Percentiles rank a stretch among this genome's conserved stretches.
Evolutionary conservation across 2,888 invertebrate genomes (phyloP).

Genomic region (Amphipyra berbera): DNA sequence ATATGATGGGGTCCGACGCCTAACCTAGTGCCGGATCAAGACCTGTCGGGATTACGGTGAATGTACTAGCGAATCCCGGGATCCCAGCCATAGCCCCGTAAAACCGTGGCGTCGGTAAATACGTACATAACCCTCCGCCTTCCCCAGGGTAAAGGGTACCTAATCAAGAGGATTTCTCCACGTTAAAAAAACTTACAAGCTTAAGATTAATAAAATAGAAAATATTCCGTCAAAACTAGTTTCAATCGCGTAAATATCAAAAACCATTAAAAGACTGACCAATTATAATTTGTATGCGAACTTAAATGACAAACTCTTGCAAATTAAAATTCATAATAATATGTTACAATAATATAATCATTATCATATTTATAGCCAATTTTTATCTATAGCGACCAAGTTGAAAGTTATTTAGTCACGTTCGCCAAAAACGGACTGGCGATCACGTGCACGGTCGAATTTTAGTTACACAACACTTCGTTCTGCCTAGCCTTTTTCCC

Average conservation of each 20-base stretch:
- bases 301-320: constrained; percentile 32
- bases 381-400: constrained; percentile 13
- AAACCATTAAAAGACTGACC: constrained; percentile 19
- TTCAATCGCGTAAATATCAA: constrained; percentile 34
- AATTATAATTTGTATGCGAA: constrained; percentile 49
- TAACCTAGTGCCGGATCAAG: too few species aligned
- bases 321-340: constrained; percentile 41
- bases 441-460: background rate
- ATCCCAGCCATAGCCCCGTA: too few species aligned
- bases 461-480: background rate
- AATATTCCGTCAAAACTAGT: constrained; percentile 20
- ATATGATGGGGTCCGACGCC: too few species aligned
- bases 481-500: too few species aligned
- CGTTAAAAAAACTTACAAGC: too few species aligned
- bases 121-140: too few species aligned
- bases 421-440: background rate
- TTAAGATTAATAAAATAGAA: background rate
- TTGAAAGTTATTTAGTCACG: constrained; percentile 3
- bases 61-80: too few species aligned
- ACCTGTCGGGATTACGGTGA: too few species aligned
- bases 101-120: too few species aligned
- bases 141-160: too few species aligned
- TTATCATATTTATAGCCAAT: constrained; percentile 44
- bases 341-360: constrained; percentile 30
- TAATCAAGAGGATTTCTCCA: too few species aligned